phyloP scores from a whole-genome alignment of 2,113 vertebrate species.

The Nibea coibor region DNA sequence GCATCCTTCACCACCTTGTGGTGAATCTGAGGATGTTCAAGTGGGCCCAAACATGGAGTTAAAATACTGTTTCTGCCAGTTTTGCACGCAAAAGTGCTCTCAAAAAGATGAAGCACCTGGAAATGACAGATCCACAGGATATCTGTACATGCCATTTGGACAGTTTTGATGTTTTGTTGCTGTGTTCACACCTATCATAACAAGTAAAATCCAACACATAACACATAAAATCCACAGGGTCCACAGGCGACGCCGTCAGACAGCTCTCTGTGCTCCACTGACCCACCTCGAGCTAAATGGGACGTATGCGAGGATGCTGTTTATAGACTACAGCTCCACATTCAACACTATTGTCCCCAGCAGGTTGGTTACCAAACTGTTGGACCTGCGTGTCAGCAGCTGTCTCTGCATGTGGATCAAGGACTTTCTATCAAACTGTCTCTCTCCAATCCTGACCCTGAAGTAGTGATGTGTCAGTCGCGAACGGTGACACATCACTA shows the following conservation, averaged over 20 bases:
- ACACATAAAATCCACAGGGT: too few species aligned
- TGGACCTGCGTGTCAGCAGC: too few species aligned
- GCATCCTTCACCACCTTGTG: slow-evolving; percentile 51
- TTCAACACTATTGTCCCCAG: too few species aligned
- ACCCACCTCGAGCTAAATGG: not conserved
- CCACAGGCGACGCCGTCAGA: too few species aligned
- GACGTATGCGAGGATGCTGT: not conserved
- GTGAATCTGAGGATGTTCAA: slow-evolving; percentile 34
- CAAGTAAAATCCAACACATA: too few species aligned
- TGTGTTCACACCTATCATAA: not conserved
- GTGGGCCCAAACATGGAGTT: not conserved
- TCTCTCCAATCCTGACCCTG: too few species aligned
- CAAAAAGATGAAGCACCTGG: not conserved
- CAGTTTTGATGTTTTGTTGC: slow-evolving; percentile 46
- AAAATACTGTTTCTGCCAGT: not conserved
- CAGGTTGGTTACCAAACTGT: too few species aligned
- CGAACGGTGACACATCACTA: too few species aligned
- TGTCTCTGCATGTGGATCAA: too few species aligned
- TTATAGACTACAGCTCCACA: not conserved
- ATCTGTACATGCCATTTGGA: slow-evolving; percentile 45
- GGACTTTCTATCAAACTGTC: too few species aligned
- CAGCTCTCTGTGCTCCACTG: not conserved
- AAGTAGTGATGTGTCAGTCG: too few species aligned
- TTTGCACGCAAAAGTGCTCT: not conserved
- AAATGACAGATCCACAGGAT: not conserved